phyloP scores from a whole-genome alignment of 2,888 invertebrate species.

The Trichopoda pennipes region DNA sequence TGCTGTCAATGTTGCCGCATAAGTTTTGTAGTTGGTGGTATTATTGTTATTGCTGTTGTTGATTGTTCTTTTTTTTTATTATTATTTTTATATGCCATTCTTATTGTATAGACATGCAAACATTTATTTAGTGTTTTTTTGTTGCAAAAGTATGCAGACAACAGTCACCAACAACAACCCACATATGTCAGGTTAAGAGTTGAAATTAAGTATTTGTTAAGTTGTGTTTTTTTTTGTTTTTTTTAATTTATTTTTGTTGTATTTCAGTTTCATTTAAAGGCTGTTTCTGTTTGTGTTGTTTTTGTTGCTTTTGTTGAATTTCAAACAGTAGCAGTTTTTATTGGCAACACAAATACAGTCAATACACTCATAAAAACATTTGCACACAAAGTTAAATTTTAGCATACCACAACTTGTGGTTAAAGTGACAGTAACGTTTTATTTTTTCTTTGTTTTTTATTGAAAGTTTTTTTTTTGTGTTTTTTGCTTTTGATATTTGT shows the following conservation, averaged over 20 bases:
- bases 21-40: conserved; percentile 38
- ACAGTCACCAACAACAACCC: conserved; percentile 69
- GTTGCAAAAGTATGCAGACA: conserved; percentile 66
- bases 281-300: conserved; percentile 27
- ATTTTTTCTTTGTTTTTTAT: background rate
- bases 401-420: conserved; percentile 21
- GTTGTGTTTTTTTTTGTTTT: conserved; percentile 49
- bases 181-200: conserved; percentile 69
- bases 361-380: background rate
- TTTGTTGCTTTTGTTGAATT: conserved; percentile 23
- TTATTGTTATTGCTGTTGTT: conserved; percentile 28
- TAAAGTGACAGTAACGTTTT: conserved; percentile 49
- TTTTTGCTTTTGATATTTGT: background rate
- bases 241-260: conserved; percentile 22
- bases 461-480: background rate
- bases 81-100: conserved; percentile 60
- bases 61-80: conserved; percentile 37
- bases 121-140: conserved; percentile 58
- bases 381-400: conserved; percentile 3
- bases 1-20: conserved; percentile 29
- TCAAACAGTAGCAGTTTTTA: conserved; percentile 59
- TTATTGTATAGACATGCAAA: conserved; percentile 62
- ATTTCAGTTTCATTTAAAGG: conserved; percentile 46
- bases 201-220: conserved; percentile 66
- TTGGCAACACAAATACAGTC: conserved; percentile 7